Evolutionary conservation across 2,797 vertebrate species (phyloP).

Genomic region (Sebastes hubbsi): DNA sequence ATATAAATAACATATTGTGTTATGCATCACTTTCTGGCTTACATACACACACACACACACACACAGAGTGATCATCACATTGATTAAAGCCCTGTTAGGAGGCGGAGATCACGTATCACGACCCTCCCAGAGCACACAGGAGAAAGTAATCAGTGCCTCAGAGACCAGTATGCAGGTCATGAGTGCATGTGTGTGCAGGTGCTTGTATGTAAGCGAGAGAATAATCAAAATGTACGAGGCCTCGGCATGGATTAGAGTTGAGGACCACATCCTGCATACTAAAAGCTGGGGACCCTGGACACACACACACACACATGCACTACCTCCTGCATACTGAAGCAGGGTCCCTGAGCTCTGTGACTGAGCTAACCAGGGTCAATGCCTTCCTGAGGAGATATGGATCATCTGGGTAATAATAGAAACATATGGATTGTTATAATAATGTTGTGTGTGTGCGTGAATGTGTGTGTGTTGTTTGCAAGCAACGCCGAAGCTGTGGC

Average conservation of each 20-base stretch:
- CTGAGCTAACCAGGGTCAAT: constrained; percentile 18
- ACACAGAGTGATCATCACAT: constrained; percentile 33
- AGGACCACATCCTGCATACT: constrained; percentile 53
- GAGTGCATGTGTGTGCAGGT: neutral
- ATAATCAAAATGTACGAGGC: constrained; percentile 54
- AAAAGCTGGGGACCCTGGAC: constrained; percentile 30
- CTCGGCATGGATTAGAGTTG: constrained; percentile 42
- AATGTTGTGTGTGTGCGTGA: neutral
- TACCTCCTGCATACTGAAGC: constrained; percentile 6
- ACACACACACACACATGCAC: neutral
- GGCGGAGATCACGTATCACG: constrained; percentile 39
- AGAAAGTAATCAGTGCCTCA: constrained; percentile 30
- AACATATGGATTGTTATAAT: constrained; percentile 13
- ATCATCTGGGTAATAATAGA: constrained; percentile 35
- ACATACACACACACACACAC: constrained; percentile 2
- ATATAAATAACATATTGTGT: neutral
- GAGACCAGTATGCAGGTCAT: constrained; percentile 17
- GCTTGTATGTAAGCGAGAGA: constrained; percentile 40
- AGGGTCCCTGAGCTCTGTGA: neutral
- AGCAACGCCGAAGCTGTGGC: neutral
- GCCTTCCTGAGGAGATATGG: constrained; percentile 11
- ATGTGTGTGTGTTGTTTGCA: neutral
- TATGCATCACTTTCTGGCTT: neutral
- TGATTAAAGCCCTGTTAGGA: constrained; percentile 52
- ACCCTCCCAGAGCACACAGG: constrained; percentile 9